These are phyloP conservation scores for Helogale parvula DNA, from an alignment of 2,113 vertebrate species.

Conservation along the genomic window DNA sequence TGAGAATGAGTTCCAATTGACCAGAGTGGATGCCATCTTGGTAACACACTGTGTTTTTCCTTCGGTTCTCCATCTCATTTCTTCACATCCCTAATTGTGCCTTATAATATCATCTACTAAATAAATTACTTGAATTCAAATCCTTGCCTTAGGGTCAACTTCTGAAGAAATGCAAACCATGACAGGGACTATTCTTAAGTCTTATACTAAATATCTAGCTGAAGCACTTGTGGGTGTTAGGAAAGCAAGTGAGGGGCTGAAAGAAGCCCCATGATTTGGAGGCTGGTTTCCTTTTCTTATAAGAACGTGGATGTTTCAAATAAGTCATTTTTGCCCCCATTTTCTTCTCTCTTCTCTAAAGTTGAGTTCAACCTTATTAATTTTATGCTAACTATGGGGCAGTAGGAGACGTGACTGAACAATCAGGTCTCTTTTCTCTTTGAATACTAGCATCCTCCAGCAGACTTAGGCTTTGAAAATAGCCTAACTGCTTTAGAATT, in stretches of 20 bases:
- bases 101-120: background rate
- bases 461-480: background rate
- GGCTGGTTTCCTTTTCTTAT: background rate
- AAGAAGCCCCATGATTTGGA: background rate
- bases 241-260: background rate
- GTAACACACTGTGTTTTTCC: background rate
- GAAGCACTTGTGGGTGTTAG: background rate
- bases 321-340: background rate
- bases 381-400: background rate
- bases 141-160: background rate
- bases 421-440: background rate
- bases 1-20: rapidly evolving
- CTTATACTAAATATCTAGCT: background rate
- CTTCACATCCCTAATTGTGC: background rate
- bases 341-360: background rate
- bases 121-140: background rate
- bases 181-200: background rate
- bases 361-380: background rate
- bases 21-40: background rate
- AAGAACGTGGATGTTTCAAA: background rate
- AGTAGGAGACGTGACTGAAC: rapidly evolving
- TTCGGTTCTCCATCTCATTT: background rate
- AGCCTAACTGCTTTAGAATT: background rate
- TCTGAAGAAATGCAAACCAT: background rate
- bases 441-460: background rate